phyloP scores from a whole-genome alignment of 2,797 vertebrate species.

The Calcarius lapponicus region DNA sequence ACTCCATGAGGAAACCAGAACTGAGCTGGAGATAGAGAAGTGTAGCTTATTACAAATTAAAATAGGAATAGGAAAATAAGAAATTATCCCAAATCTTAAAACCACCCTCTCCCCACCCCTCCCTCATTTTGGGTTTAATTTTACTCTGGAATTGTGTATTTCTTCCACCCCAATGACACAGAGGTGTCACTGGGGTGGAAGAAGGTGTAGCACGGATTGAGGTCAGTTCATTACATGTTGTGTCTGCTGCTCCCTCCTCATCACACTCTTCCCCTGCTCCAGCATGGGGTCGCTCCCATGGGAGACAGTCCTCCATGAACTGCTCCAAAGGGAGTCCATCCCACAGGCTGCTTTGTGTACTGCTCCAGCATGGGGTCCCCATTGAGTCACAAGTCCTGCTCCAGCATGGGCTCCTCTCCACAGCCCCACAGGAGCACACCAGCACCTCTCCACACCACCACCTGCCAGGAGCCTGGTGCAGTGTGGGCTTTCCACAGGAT shows the following conservation, averaged over 20 bases:
- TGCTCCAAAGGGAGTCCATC: neutral
- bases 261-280: neutral
- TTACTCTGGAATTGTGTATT: neutral
- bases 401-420: neutral
- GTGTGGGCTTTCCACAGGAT: fast-evolving
- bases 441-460: neutral
- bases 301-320: neutral
- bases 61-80: neutral
- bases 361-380: neutral
- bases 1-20: neutral
- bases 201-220: fast-evolving
- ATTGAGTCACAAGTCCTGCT: neutral
- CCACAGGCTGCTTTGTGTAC: neutral
- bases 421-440: too few relatives aligned
- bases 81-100: neutral
- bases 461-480: neutral
- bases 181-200: too few relatives aligned
- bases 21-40: too few relatives aligned
- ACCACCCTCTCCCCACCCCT: fast-evolving
- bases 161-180: neutral
- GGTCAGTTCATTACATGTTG: neutral
- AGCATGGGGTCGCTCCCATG: fast-evolving
- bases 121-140: neutral
- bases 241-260: neutral
- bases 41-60: neutral